These are phyloP conservation scores for Todiramphus saurophagus DNA, from an alignment of 2,113 vertebrate genomes.

Conservation along the genomic window DNA sequence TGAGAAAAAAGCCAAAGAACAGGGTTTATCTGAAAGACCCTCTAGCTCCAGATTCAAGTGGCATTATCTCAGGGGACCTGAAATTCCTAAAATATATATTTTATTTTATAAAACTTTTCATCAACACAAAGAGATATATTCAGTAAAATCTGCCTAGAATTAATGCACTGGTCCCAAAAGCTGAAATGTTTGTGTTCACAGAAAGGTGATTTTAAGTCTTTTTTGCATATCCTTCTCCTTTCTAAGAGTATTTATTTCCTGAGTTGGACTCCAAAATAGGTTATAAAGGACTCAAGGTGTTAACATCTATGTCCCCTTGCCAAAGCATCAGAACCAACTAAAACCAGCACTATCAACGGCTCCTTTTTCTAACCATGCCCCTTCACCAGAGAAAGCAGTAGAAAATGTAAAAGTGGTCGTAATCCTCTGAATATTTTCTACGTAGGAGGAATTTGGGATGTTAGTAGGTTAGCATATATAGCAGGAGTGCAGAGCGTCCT, in stretches of 20 bases:
- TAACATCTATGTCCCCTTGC: not conserved
- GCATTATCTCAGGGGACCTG: not conserved
- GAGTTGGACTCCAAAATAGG: not conserved
- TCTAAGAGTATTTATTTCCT: not conserved
- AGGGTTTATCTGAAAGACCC: not conserved
- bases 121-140: not conserved
- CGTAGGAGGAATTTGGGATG: not conserved
- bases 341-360: not conserved
- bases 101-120: not conserved
- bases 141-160: not conserved
- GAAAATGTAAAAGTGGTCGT: not conserved
- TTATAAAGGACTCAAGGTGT: not conserved
- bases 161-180: not conserved
- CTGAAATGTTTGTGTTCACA: not conserved
- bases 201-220: not conserved
- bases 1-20: not conserved
- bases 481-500: not conserved
- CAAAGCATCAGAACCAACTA: not conserved
- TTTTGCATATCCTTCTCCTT: not conserved
- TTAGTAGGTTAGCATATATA: not conserved
- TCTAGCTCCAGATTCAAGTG: not conserved
- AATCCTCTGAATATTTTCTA: not conserved
- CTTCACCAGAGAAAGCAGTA: not conserved
- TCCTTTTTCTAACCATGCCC: not conserved
- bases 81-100: not conserved